Evolutionary conservation across 2,888 invertebrate genomes (phyloP).

Genomic region (Capitulum mitella): DNA sequence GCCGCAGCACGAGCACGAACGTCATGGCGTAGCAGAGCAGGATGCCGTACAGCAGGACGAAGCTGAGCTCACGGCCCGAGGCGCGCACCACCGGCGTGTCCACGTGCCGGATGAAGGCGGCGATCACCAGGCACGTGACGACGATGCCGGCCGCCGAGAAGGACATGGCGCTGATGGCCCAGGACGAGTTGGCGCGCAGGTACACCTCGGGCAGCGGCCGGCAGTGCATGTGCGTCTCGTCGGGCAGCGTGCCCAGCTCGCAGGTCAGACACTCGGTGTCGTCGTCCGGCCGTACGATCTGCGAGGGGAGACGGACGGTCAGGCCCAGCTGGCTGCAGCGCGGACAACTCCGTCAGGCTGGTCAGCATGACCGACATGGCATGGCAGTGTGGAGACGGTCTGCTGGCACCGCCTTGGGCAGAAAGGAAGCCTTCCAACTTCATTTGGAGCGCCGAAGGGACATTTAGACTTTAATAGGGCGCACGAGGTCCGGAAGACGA

Average conservation of each 20-base stretch:
- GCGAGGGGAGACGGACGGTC: constrained; percentile 30
- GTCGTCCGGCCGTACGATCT: constrained; percentile 71
- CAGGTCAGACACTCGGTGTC: constrained; percentile 79
- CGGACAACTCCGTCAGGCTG: no score
- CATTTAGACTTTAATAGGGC: no score
- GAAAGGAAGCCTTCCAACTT: no score
- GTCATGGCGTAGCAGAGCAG: constrained; percentile 87
- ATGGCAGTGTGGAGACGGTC: no score
- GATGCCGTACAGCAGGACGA: constrained; percentile 81
- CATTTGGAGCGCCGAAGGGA: no score
- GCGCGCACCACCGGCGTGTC: constrained; percentile 96
- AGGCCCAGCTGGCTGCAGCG: no score
- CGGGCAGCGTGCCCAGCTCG: constrained; percentile 70
- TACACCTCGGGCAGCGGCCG: constrained; percentile 73
- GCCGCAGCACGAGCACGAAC: constrained; percentile 78
- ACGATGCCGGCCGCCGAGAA: constrained; percentile 44
- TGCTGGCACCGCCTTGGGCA: no score
- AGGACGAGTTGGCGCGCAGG: constrained; percentile 60
- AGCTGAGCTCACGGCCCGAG: constrained; percentile 80
- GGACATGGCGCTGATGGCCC: constrained; percentile 89
- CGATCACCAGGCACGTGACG: constrained; percentile 40
- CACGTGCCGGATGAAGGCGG: constrained; percentile 62
- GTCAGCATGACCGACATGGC: no score
- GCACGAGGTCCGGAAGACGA: no score
- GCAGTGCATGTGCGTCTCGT: constrained; percentile 62